These are phyloP conservation scores for Caenorhabditis parvicauda DNA, from an alignment of 2,888 invertebrate species.

Conservation along the genomic window DNA sequence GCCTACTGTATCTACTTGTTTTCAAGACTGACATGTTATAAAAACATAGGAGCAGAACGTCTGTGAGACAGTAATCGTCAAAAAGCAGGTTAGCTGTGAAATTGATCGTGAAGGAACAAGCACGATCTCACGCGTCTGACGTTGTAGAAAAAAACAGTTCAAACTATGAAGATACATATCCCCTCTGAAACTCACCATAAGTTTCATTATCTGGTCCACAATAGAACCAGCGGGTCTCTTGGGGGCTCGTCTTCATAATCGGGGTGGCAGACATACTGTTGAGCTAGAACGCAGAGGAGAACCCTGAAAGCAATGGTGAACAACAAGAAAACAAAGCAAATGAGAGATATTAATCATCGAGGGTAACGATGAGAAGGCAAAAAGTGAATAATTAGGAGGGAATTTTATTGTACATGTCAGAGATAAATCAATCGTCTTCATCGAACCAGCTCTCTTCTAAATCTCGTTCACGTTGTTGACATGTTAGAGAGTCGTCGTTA, in stretches of 20 bases:
- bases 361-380: too few relatives aligned
- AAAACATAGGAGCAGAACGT: too few relatives aligned
- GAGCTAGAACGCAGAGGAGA: neutral
- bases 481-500: slow-evolving; percentile 10
- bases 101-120: too few relatives aligned
- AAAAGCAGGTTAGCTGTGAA: too few relatives aligned
- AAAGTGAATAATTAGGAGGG: neutral
- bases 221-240: slow-evolving; percentile 34
- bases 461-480: slow-evolving; percentile 46
- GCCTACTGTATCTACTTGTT: too few relatives aligned
- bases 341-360: too few relatives aligned
- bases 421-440: slow-evolving; percentile 34
- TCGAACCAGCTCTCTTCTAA: slow-evolving; percentile 57
- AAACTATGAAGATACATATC: too few relatives aligned
- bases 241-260: slow-evolving; percentile 3
- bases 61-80: too few relatives aligned
- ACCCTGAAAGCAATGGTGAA: slow-evolving; percentile 4
- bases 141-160: too few relatives aligned
- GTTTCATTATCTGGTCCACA: slow-evolving; percentile 32
- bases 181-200: slow-evolving; percentile 14
- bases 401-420: neutral
- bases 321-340: too few relatives aligned
- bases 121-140: too few relatives aligned
- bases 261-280: neutral
- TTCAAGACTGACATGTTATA: too few relatives aligned